Evolutionary conservation across 1,140 invertebrate species (phyloP), one percentile per base, ranked within the genome.

Genomic region (Ladona fulva): DNA sequence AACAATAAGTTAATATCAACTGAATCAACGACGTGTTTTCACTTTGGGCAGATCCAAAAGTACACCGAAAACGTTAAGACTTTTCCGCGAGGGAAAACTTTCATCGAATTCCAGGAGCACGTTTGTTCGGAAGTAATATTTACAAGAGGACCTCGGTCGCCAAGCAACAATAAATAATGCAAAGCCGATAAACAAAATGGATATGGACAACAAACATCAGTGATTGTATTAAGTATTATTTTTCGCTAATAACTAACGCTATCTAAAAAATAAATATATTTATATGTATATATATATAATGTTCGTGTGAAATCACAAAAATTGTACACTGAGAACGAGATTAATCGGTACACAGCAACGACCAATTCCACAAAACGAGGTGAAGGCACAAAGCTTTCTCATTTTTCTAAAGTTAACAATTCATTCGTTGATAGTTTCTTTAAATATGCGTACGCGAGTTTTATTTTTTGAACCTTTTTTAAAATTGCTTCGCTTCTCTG

Each of bases 241-340:
- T 66, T 66, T 66, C 52, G n/a, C 52, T 66, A 66, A 66, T 66
- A 19, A 66, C 52, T 66, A 66, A 66, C 52, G n/a, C 52, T 66
- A 66, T 66, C 52, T 66, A 66, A 66, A 66, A 66, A 66, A 66
- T 66, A 66, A 66, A 66, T 66, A 66, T 66, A 66, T 66, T 66
- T 66, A 66, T 66, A 66, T 66, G 52, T 66, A 66, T 37, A 37
- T 66, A 66, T 66, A 66, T 66, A 66, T 66, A 66, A 66, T 66
- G 52, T 66, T 22, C 52, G n/a, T 66, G 52, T 66, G 52, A 66
- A 66, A 66, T 66, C 52, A 66, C 52, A 66, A 66, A 66, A 66
- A 66, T 66, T 66, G 52, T 66, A 66, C 52, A 66, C 52, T 66
- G 14, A 66, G 52, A 66, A 66, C 52, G 52, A 66, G 52, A 66